Evolutionary conservation across 2,113 vertebrate species (phyloP).

Genomic region (Dicaeum eximium): DNA sequence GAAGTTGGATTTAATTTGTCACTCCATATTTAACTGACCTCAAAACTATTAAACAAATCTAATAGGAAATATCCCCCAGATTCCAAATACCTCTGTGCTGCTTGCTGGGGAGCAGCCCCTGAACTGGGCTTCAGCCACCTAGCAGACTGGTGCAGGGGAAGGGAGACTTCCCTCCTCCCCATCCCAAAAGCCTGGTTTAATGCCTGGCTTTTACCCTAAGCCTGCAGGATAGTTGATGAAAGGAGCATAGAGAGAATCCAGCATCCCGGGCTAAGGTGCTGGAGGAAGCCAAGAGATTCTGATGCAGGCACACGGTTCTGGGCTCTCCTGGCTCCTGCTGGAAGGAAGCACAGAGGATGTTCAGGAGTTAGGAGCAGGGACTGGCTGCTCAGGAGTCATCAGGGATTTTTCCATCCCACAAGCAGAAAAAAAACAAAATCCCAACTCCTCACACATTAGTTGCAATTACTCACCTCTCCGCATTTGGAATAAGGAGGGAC

Average conservation of each 20-base stretch:
- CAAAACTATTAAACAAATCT: constrained; percentile 51
- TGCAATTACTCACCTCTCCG: neutral
- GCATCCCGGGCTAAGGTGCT: neutral
- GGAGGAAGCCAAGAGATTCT: neutral
- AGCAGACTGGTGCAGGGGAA: neutral
- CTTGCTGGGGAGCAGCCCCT: neutral
- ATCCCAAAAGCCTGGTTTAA: neutral
- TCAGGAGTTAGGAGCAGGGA: neutral
- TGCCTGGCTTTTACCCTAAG: neutral
- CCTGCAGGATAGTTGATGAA: neutral
- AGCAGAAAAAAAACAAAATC: neutral
- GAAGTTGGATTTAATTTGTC: constrained; percentile 59
- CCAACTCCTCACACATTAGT: neutral
- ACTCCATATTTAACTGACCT: constrained; percentile 47
- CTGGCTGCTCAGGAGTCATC: neutral
- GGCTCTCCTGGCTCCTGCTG: neutral
- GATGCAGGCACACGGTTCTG: fast-evolving
- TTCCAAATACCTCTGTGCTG: neutral
- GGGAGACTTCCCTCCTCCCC: neutral
- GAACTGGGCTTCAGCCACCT: fast-evolving
- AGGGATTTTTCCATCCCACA: neutral
- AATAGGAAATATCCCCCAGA: constrained; percentile 38
- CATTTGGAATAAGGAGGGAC: neutral
- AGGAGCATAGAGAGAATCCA: neutral
- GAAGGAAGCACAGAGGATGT: neutral